A percentile compares a stretch with the other conserved stretches of the same genome.
These are phyloP conservation scores for Sebastes minor DNA, from an alignment of 2,797 vertebrate genomes.

Conservation along the genomic window DNA sequence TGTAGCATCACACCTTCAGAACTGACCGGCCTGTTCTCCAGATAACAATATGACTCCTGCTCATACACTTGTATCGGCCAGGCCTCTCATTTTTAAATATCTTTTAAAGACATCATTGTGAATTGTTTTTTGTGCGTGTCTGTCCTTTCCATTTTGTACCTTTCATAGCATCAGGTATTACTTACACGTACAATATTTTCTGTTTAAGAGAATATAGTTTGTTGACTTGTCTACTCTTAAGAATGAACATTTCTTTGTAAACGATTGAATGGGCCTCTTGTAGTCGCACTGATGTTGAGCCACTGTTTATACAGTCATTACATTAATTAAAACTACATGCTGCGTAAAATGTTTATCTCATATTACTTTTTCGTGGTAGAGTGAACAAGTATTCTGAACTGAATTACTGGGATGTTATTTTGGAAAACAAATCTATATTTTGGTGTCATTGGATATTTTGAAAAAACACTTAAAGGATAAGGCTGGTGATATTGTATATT, in stretches of 20 bases:
- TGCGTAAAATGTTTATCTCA: constrained; percentile 21
- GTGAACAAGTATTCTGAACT: background rate
- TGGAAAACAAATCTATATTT: background rate
- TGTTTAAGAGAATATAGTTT: constrained; percentile 23
- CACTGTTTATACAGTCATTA: constrained; percentile 16
- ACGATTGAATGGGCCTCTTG: constrained; percentile 1
- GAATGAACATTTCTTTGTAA: constrained; percentile 6
- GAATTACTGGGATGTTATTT: background rate
- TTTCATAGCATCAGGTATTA: constrained; percentile 34
- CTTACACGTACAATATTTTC: background rate
- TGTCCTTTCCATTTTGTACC: constrained; percentile 61
- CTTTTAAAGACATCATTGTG: constrained; percentile 53
- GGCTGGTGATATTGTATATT: background rate
- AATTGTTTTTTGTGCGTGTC: constrained; percentile 50
- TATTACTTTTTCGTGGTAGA: background rate
- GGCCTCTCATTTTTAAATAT: constrained; percentile 33
- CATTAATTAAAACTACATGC: constrained; percentile 45
- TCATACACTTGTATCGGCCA: background rate
- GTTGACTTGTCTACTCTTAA: constrained; percentile 25
- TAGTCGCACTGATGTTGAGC: constrained; percentile 23
- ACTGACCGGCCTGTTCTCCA: constrained; percentile 14
- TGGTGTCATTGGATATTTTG: background rate
- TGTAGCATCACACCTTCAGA: background rate
- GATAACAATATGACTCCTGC: constrained; percentile 6
- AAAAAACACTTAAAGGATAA: background rate